These are phyloP conservation scores for Hemithea aestivaria DNA, from an alignment of 2,888 invertebrate genomes.

Conservation along the genomic window DNA sequence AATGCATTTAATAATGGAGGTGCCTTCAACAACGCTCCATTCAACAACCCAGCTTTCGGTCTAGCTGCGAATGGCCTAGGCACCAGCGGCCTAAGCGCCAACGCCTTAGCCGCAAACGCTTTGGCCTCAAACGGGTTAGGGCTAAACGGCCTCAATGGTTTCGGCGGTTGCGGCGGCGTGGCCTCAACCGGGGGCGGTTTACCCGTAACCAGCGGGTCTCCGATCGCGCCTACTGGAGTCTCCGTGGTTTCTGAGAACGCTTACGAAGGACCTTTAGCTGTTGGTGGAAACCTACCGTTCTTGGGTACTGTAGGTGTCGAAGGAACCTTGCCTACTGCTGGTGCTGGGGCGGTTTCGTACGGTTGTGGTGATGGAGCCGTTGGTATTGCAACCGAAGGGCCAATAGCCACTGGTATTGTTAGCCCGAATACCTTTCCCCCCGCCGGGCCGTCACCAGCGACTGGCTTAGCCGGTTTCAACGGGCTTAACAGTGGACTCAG, in stretches of 20 bases:
- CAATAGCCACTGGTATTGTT: constrained; percentile 20
- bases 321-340: constrained; percentile 22
- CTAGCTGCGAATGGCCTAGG: constrained; percentile 17
- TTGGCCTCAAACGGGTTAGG: constrained; percentile 8
- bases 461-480: constrained; percentile 3
- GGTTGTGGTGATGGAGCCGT: constrained; percentile 26
- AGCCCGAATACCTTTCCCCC: constrained; percentile 9
- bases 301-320: constrained; percentile 26
- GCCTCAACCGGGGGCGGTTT: constrained; percentile 28
- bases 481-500: constrained; percentile 6
- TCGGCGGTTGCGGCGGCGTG: constrained; percentile 7
- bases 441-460: background rate
- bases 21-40: background rate
- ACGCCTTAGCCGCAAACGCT: constrained; percentile 15
- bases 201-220: constrained; percentile 25
- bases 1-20: too few species aligned
- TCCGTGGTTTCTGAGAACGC: constrained; percentile 26
- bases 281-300: constrained; percentile 18
- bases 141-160: constrained; percentile 1
- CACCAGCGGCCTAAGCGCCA: constrained; percentile 21
- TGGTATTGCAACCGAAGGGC: constrained; percentile 26
- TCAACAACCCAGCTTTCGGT: constrained; percentile 7
- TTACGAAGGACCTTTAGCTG: constrained; percentile 20
- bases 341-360: constrained; percentile 25
- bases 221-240: constrained; percentile 24